Evolutionary conservation across 2,888 invertebrate species (phyloP).

Genomic region (Agrochola lychnidis): DNA sequence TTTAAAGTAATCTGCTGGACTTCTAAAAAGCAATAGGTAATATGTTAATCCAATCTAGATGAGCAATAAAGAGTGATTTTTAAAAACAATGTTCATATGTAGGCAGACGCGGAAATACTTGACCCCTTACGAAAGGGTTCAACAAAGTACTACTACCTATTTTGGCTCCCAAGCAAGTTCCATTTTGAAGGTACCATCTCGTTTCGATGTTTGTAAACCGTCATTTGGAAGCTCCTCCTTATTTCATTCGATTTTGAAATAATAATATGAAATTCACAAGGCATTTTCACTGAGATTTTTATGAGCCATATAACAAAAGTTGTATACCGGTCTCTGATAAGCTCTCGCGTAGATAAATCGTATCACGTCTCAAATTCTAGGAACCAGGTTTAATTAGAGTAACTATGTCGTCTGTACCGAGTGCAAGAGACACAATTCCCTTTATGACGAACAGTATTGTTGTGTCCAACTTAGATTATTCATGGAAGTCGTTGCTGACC

Average conservation of each 20-base stretch:
- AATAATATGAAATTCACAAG: not conserved
- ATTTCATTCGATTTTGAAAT: not conserved
- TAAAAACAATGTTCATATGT: not conserved
- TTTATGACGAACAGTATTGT: conserved; percentile 43
- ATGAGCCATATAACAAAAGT: not conserved
- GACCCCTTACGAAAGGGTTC: not conserved
- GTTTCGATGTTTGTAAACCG: not conserved
- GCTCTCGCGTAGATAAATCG: not conserved
- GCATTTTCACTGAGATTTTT: not conserved
- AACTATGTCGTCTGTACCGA: not conserved
- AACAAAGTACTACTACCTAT: not conserved
- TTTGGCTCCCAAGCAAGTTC: not conserved
- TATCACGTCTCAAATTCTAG: conserved; percentile 7
- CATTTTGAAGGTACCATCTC: not conserved
- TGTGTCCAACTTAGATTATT: conserved; percentile 52
- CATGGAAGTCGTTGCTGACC: conserved; percentile 50
- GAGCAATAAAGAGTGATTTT: not conserved
- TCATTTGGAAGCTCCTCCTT: not conserved
- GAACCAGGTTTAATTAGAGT: conserved; percentile 31
- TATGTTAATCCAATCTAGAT: not conserved
- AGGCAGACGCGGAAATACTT: not conserved
- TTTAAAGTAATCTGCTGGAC: not conserved
- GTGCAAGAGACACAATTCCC: conserved; percentile 32
- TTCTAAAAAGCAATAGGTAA: not conserved
- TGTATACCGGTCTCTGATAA: not conserved